A percentile compares a stretch with the other conserved stretches of the same genome.
Conservation (phyloP, 2,113 vertebrate genomes). For the Chamaetylas fuelleborni region DNA sequence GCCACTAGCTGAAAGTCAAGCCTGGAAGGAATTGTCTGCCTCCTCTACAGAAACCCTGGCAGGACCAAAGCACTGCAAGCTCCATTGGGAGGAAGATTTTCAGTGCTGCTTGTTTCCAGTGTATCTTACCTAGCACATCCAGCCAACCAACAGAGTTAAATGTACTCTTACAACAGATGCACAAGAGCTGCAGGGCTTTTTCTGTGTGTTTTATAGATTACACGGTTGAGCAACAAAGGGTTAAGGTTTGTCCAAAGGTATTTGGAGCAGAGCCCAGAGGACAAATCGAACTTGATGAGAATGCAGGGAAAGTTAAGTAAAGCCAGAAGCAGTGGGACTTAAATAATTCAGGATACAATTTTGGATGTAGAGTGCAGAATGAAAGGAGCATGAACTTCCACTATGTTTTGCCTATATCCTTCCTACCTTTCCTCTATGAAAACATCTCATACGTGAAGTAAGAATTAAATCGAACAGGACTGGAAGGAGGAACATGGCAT, state of each 20-base stretch:
- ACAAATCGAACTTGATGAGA: not conserved
- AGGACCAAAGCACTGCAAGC: not conserved
- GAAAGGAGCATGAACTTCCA: not conserved
- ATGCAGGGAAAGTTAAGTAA: not conserved
- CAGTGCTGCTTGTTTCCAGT: not conserved
- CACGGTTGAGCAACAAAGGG: not conserved
- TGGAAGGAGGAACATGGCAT: not conserved
- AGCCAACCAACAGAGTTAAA: not conserved
- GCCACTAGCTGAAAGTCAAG: not conserved
- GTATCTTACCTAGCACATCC: not conserved
- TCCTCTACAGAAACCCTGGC: not conserved
- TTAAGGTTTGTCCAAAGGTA: not conserved
- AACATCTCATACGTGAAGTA: not conserved
- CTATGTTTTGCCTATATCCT: not conserved
- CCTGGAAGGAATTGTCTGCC: not conserved
- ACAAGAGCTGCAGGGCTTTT: fast-evolving
- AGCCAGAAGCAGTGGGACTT: not conserved
- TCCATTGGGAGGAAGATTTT: not conserved
- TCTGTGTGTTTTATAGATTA: not conserved
- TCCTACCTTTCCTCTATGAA: not conserved
- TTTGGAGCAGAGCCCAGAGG: not conserved
- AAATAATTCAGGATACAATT: not conserved
- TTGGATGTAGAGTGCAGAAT: not conserved
- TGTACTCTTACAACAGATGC: not conserved
- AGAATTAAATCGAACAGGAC: not conserved